Percentiles rank a stretch among this genome's conserved stretches.
phyloP scores from a whole-genome alignment of 2,888 invertebrate species.

The Microplitis deprimator region DNA sequence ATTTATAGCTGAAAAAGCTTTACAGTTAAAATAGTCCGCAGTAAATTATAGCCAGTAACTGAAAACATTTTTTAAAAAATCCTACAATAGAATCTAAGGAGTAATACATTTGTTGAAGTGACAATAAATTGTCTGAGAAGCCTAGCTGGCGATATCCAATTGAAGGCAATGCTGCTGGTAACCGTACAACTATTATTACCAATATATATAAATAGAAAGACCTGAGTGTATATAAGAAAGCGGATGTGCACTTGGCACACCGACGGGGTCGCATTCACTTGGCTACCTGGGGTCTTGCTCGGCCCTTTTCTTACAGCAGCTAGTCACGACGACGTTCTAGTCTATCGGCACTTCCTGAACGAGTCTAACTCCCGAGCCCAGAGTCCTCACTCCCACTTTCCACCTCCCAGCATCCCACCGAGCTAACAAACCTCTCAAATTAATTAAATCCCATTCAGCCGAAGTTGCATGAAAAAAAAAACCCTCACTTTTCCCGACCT shows the following conservation, averaged over 20 bases:
- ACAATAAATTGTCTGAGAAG: constrained; percentile 15
- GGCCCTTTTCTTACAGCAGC: constrained; percentile 44
- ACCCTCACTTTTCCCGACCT: neutral
- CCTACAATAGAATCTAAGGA: neutral
- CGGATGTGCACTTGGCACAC: constrained; percentile 55
- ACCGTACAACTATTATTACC: neutral
- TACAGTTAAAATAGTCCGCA: neutral
- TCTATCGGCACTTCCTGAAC: constrained; percentile 23
- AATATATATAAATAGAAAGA: neutral
- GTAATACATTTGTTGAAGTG: neutral
- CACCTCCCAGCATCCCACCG: neutral
- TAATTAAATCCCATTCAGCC: too few relatives aligned
- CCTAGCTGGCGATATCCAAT: neutral
- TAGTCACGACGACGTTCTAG: constrained; percentile 47
- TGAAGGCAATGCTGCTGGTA: neutral
- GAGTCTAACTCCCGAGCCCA: constrained; percentile 14
- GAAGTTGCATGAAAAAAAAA: neutral
- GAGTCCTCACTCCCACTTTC: constrained; percentile 14
- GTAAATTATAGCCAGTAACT: neutral
- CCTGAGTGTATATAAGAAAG: constrained; percentile 45
- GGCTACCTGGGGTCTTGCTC: constrained; percentile 54
- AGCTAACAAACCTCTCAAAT: too few relatives aligned
- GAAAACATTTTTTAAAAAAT: neutral
- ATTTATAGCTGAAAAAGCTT: neutral
- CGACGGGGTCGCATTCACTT: constrained; percentile 51